These are phyloP conservation scores for Vireo griseus DNA, from an alignment of 2,797 vertebrate species.

Conservation along the genomic window DNA sequence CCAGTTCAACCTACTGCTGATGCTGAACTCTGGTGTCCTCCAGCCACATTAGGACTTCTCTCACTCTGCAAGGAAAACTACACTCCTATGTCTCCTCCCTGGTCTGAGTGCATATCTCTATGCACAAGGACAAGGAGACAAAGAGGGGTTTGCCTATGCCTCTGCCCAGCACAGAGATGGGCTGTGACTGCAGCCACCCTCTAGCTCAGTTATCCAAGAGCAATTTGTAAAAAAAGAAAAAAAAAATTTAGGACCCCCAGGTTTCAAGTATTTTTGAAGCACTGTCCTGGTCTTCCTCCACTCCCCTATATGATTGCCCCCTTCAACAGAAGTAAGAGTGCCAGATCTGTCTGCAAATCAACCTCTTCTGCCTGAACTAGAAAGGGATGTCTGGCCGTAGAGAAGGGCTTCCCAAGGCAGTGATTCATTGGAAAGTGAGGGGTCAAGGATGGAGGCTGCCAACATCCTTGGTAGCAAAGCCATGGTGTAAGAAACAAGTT, in stretches of 20 bases:
- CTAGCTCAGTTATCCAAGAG: neutral
- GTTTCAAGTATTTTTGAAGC: neutral
- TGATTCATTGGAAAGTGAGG: fast-evolving
- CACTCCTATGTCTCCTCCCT: too few relatives aligned
- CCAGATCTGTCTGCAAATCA: neutral
- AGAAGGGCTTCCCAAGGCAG: neutral
- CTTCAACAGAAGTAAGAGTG: neutral
- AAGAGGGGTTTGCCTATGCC: neutral
- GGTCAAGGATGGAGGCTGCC: neutral
- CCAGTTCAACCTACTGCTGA: neutral
- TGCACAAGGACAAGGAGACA: fast-evolving
- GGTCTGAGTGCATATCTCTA: neutral
- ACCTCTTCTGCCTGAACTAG: neutral
- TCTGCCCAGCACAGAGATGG: neutral
- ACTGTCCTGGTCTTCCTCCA: neutral
- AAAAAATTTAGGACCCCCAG: neutral
- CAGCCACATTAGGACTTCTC: fast-evolving
- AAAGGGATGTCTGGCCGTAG: neutral
- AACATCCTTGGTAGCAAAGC: neutral
- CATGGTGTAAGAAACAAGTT: too few relatives aligned
- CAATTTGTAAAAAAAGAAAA: too few relatives aligned
- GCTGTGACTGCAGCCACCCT: neutral
- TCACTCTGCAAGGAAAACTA: neutral
- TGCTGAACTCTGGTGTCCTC: neutral
- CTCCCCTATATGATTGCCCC: fast-evolving